phyloP scores from a whole-genome alignment of 2,113 vertebrate genomes.

The Pedetes capensis region DNA sequence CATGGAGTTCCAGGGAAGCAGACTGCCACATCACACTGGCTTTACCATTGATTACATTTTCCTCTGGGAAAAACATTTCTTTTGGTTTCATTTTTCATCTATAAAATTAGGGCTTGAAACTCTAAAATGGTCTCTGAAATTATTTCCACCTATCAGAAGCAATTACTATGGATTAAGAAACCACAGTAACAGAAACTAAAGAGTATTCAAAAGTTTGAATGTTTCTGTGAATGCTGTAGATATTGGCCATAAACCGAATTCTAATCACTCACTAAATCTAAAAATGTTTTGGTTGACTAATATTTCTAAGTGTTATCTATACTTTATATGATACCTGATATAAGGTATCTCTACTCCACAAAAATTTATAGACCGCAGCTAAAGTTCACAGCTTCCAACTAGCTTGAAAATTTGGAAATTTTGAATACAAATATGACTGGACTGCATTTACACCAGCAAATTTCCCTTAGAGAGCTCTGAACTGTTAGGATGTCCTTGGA shows the following conservation, averaged over 20 bases:
- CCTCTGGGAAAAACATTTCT: constrained; percentile 21
- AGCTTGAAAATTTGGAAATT: background rate
- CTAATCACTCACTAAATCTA: constrained; percentile 10
- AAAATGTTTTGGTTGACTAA: background rate
- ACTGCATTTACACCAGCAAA: background rate
- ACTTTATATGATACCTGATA: background rate
- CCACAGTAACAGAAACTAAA: background rate
- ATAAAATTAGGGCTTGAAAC: constrained; percentile 31
- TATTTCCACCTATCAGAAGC: constrained; percentile 11
- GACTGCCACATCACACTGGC: background rate
- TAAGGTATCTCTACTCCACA: background rate
- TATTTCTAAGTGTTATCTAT: constrained; percentile 25
- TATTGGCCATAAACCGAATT: background rate
- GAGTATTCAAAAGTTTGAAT: background rate
- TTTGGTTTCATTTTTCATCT: constrained; percentile 27
- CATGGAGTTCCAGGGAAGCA: background rate
- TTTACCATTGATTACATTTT: background rate
- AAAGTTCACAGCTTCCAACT: constrained; percentile 11
- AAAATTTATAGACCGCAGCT: background rate
- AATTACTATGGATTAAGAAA: constrained; percentile 27
- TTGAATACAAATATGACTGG: background rate
- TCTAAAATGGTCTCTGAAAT: constrained; percentile 13
- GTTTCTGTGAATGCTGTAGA: background rate
- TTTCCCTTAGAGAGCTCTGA: background rate
- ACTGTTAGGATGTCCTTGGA: background rate